Evolutionary conservation across 2,888 invertebrate genomes (phyloP).

Genomic region (Digitonthophagus gazella): DNA sequence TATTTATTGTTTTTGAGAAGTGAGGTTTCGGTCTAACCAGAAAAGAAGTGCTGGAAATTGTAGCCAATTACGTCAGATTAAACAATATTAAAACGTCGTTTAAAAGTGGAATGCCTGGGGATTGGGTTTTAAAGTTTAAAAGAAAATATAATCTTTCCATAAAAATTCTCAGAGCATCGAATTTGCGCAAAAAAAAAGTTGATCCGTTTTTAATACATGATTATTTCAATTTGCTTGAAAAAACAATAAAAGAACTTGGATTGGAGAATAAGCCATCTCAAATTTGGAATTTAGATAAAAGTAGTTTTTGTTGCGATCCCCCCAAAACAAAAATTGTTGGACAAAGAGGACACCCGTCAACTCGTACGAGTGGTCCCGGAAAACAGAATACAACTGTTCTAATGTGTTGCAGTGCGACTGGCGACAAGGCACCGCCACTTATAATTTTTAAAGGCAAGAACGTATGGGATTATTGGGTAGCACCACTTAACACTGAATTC

Average conservation of each 20-base stretch:
- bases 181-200: slow-evolving; percentile 32
- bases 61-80: slow-evolving; percentile 34
- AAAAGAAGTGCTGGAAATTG: slow-evolving; percentile 39
- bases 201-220: slow-evolving; percentile 34
- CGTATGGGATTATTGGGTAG: slow-evolving; percentile 44
- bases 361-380: slow-evolving; percentile 37
- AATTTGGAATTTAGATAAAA: slow-evolving; percentile 32
- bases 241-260: slow-evolving; percentile 30
- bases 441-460: slow-evolving; percentile 43
- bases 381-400: slow-evolving; percentile 42
- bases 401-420: slow-evolving; percentile 33
- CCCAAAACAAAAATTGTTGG: slow-evolving; percentile 31
- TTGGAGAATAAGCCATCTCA: slow-evolving; percentile 34
- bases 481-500: slow-evolving; percentile 34
- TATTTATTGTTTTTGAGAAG: slow-evolving; percentile 39
- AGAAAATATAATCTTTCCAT: slow-evolving; percentile 32
- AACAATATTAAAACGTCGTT: slow-evolving; percentile 36
- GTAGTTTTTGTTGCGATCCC: slow-evolving; percentile 15
- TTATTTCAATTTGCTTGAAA: slow-evolving; percentile 29
- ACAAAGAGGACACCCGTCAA: slow-evolving; percentile 22
- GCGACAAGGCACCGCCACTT: slow-evolving; percentile 41
- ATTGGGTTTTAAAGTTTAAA: slow-evolving; percentile 35
- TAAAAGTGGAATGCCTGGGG: slow-evolving; percentile 35
- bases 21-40: slow-evolving; percentile 42
- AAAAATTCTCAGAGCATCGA: slow-evolving; percentile 36